Base-by-base conservation (phyloP, 2,888 invertebrate species). In the Tanytarsus gracilentus region DNA sequence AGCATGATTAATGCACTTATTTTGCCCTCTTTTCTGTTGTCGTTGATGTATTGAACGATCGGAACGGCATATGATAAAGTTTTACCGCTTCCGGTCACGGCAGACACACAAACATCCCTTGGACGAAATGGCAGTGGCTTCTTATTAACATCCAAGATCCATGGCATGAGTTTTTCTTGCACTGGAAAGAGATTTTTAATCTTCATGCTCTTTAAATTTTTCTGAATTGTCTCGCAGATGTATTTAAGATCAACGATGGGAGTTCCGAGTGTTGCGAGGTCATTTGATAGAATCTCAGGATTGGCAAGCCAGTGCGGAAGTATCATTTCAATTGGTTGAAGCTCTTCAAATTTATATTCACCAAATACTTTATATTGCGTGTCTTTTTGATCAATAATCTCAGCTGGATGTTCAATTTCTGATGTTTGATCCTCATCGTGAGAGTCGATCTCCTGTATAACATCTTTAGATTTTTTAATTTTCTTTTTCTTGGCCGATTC, bases 11-110 rank as follows among this genome's bases (percentile, higher is more conserved):
- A 73, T 16, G 94, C 95, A 65, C 90, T 78, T 25, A 92, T 78
- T 69, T 81, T 79, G 56, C 80, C 79, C 3, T 83, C 80, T 26
- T 84, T 75, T 62, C 83, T 76, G 56, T 75, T 71, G 78, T 63
- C 90, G 69, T 59, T 72, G 8, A 49, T 25, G 14, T 59, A 79
- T 76, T 94, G 89, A 33, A 97, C 76, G 50, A 97, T 83, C 6
- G 98, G 98, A 63, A 98, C 74, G 51, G 90, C 92, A 80, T 91
- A 98, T 3, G 95, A 86, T 62, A 98, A 74, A 1, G 98, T 98
- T 77, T 98, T 98, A 18, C 98, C 98, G 77, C 95, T 96, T 16
- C 96, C 97, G 2, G 98, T 98, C 1, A 98, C 96, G 16, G 97
- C 95, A 40, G 94, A 95, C 26, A 99, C 91, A 75, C 98, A 98